Evolutionary conservation across 2,888 invertebrate genomes (phyloP).

Genomic region (Julus scanicus): DNA sequence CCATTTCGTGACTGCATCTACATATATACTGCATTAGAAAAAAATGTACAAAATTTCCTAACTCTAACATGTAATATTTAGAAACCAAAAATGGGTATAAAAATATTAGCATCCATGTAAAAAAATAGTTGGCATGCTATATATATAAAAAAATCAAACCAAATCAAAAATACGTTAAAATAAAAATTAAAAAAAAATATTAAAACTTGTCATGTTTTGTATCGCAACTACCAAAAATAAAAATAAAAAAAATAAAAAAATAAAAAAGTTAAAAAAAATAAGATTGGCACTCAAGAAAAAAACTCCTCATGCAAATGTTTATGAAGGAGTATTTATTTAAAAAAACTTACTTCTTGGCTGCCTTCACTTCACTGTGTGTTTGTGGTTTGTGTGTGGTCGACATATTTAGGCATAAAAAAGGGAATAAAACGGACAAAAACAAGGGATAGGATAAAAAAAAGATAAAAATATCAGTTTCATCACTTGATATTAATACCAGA

Average conservation of each 20-base stretch:
- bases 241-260: no score
- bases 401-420: neutral
- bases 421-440: neutral
- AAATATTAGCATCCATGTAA: neutral
- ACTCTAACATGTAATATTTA: neutral
- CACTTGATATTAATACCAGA: neutral
- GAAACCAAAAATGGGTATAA: neutral
- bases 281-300: neutral
- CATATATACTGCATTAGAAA: neutral
- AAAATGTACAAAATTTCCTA: neutral
- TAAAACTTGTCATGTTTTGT: neutral
- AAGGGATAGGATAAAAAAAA: neutral
- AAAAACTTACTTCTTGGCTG: slow-evolving; percentile 48
- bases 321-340: neutral
- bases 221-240: neutral
- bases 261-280: neutral
- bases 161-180: neutral
- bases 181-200: neutral
- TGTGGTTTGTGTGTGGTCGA: neutral
- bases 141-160: neutral
- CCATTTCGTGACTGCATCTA: no score
- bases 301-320: neutral
- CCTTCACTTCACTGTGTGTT: neutral
- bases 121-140: neutral
- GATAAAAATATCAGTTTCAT: neutral